phyloP scores from a whole-genome alignment of 2,113 vertebrate species.

The Oryzias curvinotus region DNA sequence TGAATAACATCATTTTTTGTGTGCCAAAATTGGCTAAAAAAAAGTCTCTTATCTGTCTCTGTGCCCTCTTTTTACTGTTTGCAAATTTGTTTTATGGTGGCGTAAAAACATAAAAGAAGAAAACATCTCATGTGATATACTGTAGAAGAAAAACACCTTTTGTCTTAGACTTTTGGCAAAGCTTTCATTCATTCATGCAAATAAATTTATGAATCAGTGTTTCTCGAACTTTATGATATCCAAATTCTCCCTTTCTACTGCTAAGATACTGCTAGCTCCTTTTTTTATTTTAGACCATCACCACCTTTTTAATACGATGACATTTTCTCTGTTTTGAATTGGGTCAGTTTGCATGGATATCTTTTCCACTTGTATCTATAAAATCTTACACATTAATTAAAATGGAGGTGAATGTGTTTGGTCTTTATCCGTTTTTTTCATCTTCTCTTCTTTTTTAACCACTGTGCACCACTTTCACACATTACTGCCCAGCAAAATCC shows the following conservation, averaged over 20 bases:
- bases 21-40: too few relatives aligned
- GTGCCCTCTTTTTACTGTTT: not conserved
- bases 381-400: constrained; percentile 12
- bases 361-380: constrained; percentile 3
- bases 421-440: constrained; percentile 23
- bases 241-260: too few relatives aligned
- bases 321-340: not conserved
- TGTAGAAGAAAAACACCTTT: not conserved
- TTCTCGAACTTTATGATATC: too few relatives aligned
- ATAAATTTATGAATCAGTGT: too few relatives aligned
- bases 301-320: not conserved
- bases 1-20: too few relatives aligned
- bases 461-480: constrained; percentile 73
- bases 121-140: not conserved
- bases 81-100: not conserved
- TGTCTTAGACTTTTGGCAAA: not conserved
- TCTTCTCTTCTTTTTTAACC: constrained; percentile 42
- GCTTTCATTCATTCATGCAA: not conserved
- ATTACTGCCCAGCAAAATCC: constrained; percentile 72
- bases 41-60: not conserved
- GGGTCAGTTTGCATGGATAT: constrained; percentile 5
- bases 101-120: not conserved
- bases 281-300: too few relatives aligned
- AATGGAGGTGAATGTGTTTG: constrained; percentile 25
- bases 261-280: too few relatives aligned